Evolutionary conservation across 2,113 vertebrate species (phyloP), one percentile per base, ranked within the genome.

Genomic region (Macrotus californicus): DNA sequence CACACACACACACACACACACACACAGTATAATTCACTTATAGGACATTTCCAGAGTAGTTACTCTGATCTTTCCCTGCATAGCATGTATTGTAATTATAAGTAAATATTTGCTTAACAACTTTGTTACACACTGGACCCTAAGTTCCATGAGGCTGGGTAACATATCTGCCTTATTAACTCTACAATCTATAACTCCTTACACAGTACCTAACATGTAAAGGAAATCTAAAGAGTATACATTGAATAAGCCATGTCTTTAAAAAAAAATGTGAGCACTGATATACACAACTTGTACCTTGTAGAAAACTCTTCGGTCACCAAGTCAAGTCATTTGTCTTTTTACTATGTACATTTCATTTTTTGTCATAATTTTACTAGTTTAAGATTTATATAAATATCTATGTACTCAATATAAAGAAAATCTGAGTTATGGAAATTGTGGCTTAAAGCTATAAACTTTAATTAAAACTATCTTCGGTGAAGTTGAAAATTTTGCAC

Each of bases 401-500:
- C 93, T 89, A 76, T 93, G 59, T 97, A 94, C 18, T 67, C 26
- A 76, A 72, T 82, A 19, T 34, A 96, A 89, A 96, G 77, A 97
- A 97, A 95, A 96, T 96, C n/a, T 97, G 94, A 97, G 92, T 94
- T 97, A 97, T 72, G 36, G 26, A 94, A 81, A 70, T 97, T 91
- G 86, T 73, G 48, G 39, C 94, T 95, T 89, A 94, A 97, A 96
- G 96, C 94, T 96, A 93, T 97, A 97, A 59, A 98, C 91, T 97
- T 96, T 97, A 97, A 97, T 97, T 97, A 94, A 97, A 98, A 96
- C 16, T 83, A 54, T 91, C 94, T 95, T 97, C 83, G 89, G 82
- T 95, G 87, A 96, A 16, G 66, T 54, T 96, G 67, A 89, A 88
- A 84, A 46, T 67, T 86, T 86, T 96, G 7, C 69, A 89, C 22